These are phyloP conservation scores for Dromococcyx pavoninus DNA, from an alignment of 2,797 vertebrate species.

Conservation along the genomic window DNA sequence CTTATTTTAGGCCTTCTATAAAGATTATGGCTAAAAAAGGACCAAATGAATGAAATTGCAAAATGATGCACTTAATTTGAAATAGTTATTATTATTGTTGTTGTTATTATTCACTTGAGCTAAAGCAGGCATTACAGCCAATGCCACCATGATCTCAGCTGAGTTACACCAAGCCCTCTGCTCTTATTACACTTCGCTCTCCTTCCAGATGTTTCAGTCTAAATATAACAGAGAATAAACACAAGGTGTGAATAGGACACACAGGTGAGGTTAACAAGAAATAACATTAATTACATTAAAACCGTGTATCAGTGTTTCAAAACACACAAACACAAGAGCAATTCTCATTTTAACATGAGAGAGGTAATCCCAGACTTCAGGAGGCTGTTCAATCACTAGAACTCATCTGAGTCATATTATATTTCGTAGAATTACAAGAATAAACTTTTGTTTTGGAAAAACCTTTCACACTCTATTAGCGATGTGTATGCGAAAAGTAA, in stretches of 20 bases:
- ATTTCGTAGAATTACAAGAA: neutral
- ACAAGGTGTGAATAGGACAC: neutral
- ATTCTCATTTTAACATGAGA: neutral
- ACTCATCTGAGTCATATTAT: neutral
- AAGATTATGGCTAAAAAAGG: neutral
- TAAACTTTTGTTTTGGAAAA: neutral
- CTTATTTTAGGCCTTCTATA: neutral
- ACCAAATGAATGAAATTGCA: neutral
- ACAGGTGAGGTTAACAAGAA: neutral
- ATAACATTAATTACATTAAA: neutral
- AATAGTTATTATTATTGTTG: neutral
- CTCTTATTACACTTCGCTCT: neutral
- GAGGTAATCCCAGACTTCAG: neutral
- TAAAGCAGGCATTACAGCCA: neutral
- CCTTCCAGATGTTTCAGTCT: neutral
- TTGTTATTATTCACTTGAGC: neutral
- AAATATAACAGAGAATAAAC: neutral
- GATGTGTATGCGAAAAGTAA: neutral
- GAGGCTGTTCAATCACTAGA: neutral
- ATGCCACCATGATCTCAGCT: neutral
- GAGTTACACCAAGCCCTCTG: neutral
- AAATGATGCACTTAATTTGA: neutral
- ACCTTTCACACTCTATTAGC: neutral
- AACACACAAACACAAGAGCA: neutral
- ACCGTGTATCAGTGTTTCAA: neutral